Conservation (phyloP, 2,888 invertebrate species). For the Drosophila macrothrix region DNA sequence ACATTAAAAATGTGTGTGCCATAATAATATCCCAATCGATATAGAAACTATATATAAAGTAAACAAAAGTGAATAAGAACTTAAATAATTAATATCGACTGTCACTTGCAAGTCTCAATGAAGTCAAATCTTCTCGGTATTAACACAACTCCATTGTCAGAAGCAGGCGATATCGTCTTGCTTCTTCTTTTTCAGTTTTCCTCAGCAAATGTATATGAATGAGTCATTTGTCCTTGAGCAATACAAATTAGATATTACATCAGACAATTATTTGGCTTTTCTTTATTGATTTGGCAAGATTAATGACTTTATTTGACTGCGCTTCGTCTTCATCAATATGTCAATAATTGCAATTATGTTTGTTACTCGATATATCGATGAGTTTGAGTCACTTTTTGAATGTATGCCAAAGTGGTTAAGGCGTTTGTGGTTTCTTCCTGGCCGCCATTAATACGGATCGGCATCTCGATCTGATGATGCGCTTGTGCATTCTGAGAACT, state of each 20-base stretch:
- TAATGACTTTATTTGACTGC: background rate
- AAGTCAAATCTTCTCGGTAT: background rate
- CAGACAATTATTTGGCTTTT: background rate
- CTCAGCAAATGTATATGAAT: background rate
- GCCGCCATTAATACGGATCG: constrained; percentile 26
- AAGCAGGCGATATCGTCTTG: no score
- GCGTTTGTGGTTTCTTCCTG: constrained; percentile 1
- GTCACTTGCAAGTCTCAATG: background rate
- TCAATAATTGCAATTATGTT: background rate
- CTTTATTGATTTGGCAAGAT: background rate
- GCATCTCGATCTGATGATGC: constrained; percentile 39
- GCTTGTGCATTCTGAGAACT: constrained; percentile 66
- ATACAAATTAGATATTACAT: background rate
- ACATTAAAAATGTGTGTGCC: no score
- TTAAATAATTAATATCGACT: background rate
- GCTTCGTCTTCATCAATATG: background rate
- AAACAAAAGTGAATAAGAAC: background rate
- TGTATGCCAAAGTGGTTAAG: background rate
- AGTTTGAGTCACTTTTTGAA: constrained; percentile 13
- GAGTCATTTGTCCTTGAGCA: background rate
- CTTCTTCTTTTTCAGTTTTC: background rate
- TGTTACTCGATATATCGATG: background rate
- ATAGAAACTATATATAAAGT: background rate
- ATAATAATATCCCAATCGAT: background rate
- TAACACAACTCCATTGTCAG: no score